Percentiles rank a stretch among this genome's conserved stretches.
Conservation (phyloP, 2,888 invertebrate species). For the Chirona hameri region DNA sequence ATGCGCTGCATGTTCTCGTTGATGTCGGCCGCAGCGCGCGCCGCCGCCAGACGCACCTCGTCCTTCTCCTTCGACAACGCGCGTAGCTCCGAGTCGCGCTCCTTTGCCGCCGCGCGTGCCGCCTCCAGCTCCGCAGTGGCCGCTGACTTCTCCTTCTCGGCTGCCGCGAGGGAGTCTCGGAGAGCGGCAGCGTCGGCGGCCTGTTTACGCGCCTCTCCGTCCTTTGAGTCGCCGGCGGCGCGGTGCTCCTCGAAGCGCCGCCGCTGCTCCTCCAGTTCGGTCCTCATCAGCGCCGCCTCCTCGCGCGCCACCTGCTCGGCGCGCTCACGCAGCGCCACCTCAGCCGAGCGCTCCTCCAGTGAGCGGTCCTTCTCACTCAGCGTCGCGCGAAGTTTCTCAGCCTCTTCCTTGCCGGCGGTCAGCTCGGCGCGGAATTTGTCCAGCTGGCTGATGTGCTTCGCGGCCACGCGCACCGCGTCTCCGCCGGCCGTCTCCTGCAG, state of each 20-base stretch:
- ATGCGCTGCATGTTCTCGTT: constrained; percentile 27
- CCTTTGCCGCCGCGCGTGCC: not conserved
- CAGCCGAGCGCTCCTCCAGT: not conserved
- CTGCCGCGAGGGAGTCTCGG: not conserved
- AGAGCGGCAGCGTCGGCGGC: not conserved
- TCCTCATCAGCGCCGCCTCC: constrained; percentile 39
- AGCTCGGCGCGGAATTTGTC: not conserved
- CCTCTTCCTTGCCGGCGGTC: not conserved
- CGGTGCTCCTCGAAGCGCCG: constrained; percentile 42
- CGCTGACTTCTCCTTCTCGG: not conserved
- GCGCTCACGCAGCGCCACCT: not conserved
- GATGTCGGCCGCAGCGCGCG: constrained; percentile 25
- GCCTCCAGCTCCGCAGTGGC: not conserved
- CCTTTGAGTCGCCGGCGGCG: constrained; percentile 34
- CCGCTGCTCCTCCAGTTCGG: constrained; percentile 48
- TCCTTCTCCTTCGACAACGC: not conserved
- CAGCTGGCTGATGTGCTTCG: not conserved
- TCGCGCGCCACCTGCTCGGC: constrained; percentile 40
- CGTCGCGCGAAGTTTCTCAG: not conserved
- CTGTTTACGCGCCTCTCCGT: constrained; percentile 34
- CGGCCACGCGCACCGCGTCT: too few relatives aligned
- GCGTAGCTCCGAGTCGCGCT: not conserved
- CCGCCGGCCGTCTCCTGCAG: not conserved
- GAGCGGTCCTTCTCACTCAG: not conserved
- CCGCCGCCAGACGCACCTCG: not conserved